Percentiles rank a stretch among this genome's conserved stretches.
phyloP scores from a whole-genome alignment of 1,140 invertebrate species.

The Cydia amplana region DNA sequence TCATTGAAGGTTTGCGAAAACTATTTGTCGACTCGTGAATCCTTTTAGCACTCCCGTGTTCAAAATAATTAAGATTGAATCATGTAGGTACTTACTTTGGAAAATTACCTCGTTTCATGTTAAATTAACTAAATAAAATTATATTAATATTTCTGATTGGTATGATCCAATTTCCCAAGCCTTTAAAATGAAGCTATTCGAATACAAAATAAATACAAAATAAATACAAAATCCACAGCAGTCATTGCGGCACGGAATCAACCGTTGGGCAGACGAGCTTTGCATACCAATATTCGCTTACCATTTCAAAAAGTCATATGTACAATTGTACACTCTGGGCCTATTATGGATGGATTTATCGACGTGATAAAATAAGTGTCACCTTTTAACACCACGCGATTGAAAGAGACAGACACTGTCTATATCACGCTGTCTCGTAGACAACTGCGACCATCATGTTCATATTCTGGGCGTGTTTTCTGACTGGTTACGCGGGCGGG shows the following conservation, averaged over 20 bases:
- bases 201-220: slow-evolving; percentile 32
- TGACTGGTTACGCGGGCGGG: too few species aligned
- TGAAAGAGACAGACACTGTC: too few species aligned
- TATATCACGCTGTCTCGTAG: too few species aligned
- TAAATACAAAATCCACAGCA: slow-evolving; percentile 28
- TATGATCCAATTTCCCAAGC: slow-evolving; percentile 3
- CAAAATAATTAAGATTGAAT: not conserved
- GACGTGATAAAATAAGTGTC: too few species aligned
- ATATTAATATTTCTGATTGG: not conserved
- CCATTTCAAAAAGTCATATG: not conserved
- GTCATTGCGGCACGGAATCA: slow-evolving; percentile 25
- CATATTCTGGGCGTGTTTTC: too few species aligned
- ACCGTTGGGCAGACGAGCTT: slow-evolving; percentile 26
- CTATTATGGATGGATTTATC: not conserved
- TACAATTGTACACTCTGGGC: not conserved
- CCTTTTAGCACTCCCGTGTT: not conserved
- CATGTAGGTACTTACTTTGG: not conserved
- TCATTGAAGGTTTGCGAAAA: too few species aligned
- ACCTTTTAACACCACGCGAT: too few species aligned
- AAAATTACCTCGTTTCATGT: not conserved
- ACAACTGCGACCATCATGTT: too few species aligned
- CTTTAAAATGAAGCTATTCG: slow-evolving; percentile 6
- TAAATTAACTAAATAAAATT: not conserved
- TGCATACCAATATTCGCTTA: slow-evolving; percentile 10
- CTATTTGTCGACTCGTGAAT: too few species aligned